These are phyloP conservation scores for Petrophora chlorosata DNA, from an alignment of 2,888 invertebrate genomes.

Conservation along the genomic window DNA sequence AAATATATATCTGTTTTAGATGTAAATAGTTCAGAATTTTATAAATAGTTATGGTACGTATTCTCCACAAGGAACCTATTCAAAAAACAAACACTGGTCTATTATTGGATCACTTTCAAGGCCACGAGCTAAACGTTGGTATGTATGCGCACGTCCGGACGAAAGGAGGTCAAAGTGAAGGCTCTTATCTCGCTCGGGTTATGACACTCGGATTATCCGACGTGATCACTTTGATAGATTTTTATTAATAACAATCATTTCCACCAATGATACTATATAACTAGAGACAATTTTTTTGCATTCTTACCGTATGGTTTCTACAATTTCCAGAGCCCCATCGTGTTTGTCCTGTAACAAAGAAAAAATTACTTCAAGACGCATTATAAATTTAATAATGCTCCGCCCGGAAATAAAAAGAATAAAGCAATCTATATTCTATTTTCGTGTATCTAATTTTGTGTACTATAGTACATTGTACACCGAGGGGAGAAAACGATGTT, in stretches of 20 bases:
- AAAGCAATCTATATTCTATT: no score
- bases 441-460: no score
- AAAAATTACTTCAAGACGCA: background rate
- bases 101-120: conserved; percentile 65
- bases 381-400: no score
- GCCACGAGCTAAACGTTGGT: conserved; percentile 51
- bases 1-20: no score
- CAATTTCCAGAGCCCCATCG: conserved; percentile 95
- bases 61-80: conserved; percentile 23
- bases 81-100: conserved; percentile 27
- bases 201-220: conserved; percentile 49
- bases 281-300: background rate
- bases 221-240: conserved; percentile 6
- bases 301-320: conserved; percentile 92
- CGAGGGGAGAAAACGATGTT: no score
- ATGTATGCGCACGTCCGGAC: conserved; percentile 60
- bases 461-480: no score
- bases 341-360: conserved; percentile 90
- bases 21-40: no score
- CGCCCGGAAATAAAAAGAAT: no score
- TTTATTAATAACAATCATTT: no score
- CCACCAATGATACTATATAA: no score
- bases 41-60: no score
- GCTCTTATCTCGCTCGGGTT: conserved; percentile 54
- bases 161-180: conserved; percentile 70